A percentile compares a stretch with the other conserved stretches of the same genome.
Conservation (phyloP, 2,797 vertebrate species). For the Okamejei kenojei region DNA sequence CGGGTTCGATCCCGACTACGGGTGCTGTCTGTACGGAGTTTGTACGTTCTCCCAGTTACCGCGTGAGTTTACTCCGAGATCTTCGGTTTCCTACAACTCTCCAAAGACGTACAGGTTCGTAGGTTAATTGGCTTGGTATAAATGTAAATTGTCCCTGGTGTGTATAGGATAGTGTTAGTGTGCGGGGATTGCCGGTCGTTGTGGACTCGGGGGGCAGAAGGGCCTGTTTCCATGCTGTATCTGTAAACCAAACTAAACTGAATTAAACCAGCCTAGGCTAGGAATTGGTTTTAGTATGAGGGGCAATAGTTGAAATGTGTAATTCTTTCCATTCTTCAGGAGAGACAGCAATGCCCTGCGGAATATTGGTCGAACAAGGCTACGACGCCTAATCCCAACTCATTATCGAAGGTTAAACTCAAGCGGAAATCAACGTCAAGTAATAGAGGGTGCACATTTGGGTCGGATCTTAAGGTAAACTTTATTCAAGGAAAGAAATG, state of each 20-base stretch:
- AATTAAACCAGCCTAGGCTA: neutral
- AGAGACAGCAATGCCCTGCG: neutral
- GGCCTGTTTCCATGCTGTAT: too few relatives aligned
- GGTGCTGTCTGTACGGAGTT: too few relatives aligned
- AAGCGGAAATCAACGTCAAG: neutral
- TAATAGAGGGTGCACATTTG: neutral
- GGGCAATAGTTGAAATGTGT: neutral
- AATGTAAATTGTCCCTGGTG: too few relatives aligned
- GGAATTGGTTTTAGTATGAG: neutral
- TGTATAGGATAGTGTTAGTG: too few relatives aligned
- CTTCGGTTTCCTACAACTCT: too few relatives aligned
- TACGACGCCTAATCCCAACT: neutral
- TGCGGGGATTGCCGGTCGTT: too few relatives aligned
- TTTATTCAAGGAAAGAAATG: neutral
- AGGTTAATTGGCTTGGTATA: too few relatives aligned
- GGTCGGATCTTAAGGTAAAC: conserved; percentile 24
- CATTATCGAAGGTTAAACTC: neutral
- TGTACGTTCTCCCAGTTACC: too few relatives aligned
- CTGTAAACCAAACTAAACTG: neutral
- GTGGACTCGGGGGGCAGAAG: too few relatives aligned
- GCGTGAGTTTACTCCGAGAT: too few relatives aligned
- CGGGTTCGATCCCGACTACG: too few relatives aligned
- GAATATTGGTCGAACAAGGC: neutral
- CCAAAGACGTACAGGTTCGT: too few relatives aligned
- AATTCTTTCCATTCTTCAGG: neutral